A percentile compares a stretch with the other conserved stretches of the same genome.
phyloP scores from a whole-genome alignment of 2,888 invertebrate species.

The Xanthia icteritia region DNA sequence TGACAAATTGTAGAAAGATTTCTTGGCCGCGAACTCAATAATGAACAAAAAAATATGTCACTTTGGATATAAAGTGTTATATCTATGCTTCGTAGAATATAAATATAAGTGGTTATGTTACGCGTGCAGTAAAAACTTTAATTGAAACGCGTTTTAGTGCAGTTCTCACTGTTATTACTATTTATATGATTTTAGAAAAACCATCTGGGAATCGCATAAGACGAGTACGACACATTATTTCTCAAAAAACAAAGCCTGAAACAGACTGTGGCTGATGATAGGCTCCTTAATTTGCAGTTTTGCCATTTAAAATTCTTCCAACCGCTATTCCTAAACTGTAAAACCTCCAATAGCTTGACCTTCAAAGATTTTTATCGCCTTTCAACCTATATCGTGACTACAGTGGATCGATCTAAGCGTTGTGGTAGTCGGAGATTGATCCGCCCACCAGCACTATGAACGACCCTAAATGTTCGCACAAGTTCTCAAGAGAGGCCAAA shows the following conservation, averaged over 20 bases:
- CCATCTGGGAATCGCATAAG: too few species aligned
- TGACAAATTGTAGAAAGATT: neutral
- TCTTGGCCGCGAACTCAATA: neutral
- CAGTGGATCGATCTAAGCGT: constrained; percentile 22
- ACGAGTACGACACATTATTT: neutral
- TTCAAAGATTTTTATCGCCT: constrained; percentile 17
- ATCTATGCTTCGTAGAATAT: too few species aligned
- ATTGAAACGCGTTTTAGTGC: too few species aligned
- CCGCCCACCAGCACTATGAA: neutral
- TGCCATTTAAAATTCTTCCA: neutral
- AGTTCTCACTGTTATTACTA: neutral
- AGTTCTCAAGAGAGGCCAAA: constrained; percentile 32
- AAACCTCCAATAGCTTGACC: constrained; percentile 2
- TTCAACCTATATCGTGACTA: neutral
- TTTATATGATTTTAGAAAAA: neutral
- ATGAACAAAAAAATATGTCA: too few species aligned
- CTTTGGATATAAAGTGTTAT: neutral
- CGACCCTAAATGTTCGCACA: constrained; percentile 24
- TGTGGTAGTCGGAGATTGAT: constrained; percentile 7
- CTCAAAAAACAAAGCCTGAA: neutral
- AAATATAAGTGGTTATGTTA: neutral
- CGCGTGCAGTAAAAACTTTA: neutral
- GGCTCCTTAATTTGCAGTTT: neutral
- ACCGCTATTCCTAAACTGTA: neutral
- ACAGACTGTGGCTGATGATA: neutral